Evolutionary conservation across 2,797 vertebrate species (phyloP).

Genomic region (Rhinophrynus dorsalis): DNA sequence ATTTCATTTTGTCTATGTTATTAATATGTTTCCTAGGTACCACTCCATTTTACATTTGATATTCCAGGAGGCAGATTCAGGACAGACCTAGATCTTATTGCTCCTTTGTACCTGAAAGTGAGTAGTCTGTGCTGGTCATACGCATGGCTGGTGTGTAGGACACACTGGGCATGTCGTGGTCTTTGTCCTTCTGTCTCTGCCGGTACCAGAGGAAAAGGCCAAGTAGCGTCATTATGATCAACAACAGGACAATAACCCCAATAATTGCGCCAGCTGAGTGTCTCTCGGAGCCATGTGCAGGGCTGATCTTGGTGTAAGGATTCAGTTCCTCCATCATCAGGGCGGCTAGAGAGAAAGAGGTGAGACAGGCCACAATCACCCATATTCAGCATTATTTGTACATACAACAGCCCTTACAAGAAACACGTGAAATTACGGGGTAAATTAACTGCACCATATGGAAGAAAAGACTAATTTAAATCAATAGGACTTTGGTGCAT

Average conservation of each 20-base stretch:
- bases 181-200: constrained; percentile 91
- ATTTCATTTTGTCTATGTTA: no score
- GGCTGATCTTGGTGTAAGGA: constrained; percentile 98
- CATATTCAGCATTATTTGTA: no score
- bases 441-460: no score
- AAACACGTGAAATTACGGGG: no score
- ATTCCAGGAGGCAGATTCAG: no score
- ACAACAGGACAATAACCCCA: constrained; percentile 91
- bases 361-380: no score
- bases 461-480: no score
- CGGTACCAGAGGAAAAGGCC: constrained; percentile 95
- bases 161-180: constrained; percentile 92
- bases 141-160: constrained; percentile 94
- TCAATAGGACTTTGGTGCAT: no score
- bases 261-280: constrained; percentile 95
- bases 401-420: no score
- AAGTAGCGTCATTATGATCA: constrained; percentile 94
- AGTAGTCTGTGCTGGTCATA: constrained; percentile 92
- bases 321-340: constrained; percentile 99
- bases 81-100: no score
- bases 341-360: constrained; percentile 75
- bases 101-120: constrained; percentile 95
- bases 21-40: no score
- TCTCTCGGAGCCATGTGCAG: constrained; percentile 88
- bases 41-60: no score